A percentile compares a stretch with the other conserved stretches of the same genome.
Evolutionary conservation across 2,113 vertebrate genomes (phyloP).

Genomic region (Pomatorhinus ruficollis): DNA sequence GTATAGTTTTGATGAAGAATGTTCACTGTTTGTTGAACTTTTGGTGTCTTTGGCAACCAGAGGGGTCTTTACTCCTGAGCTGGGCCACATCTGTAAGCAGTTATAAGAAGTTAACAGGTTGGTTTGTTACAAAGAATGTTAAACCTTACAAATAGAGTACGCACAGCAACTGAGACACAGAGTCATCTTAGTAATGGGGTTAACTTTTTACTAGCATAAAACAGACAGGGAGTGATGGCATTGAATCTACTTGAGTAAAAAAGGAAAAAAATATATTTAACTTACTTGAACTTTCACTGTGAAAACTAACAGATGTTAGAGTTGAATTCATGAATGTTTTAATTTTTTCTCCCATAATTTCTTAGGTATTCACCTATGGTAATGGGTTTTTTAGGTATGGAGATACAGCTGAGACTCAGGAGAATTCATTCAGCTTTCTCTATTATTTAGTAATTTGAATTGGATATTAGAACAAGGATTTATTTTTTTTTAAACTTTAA

Average conservation of each 20-base stretch:
- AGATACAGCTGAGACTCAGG: not conserved
- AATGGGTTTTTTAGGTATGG: not conserved
- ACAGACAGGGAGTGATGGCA: fast-evolving
- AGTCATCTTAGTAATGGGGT: not conserved
- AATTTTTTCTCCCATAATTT: not conserved
- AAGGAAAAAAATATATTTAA: not conserved
- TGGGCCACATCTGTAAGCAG: not conserved
- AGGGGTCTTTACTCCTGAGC: not conserved
- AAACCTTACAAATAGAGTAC: not conserved
- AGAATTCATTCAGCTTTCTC: not conserved
- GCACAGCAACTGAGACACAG: fast-evolving
- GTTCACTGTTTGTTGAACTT: not conserved
- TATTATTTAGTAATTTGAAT: not conserved
- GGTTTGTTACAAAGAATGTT: not conserved
- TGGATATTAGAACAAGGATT: not conserved
- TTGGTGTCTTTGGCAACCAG: not conserved
- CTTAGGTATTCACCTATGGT: not conserved
- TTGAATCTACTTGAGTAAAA: not conserved
- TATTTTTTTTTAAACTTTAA: not conserved
- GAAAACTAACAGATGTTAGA: not conserved
- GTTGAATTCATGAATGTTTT: not conserved
- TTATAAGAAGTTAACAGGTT: not conserved
- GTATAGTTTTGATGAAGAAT: not conserved
- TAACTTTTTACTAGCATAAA: not conserved
- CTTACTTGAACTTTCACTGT: not conserved